phyloP scores from a whole-genome alignment of 2,797 vertebrate species.

The Cercopithecus diana region DNA sequence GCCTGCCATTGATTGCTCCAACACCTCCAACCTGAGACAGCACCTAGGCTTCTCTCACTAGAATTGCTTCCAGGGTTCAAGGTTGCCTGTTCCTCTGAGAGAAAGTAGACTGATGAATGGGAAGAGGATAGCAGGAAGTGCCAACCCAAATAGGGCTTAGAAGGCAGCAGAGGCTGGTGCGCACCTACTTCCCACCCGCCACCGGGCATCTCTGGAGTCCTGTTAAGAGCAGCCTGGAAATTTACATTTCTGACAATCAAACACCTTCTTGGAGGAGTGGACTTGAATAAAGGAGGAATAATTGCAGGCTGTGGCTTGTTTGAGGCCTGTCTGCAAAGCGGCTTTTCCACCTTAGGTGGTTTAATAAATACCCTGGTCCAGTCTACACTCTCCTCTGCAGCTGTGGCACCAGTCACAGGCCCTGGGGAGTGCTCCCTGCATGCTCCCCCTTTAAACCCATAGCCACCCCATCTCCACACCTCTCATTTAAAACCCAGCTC shows the following conservation, averaged over 20 bases:
- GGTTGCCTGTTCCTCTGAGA: background rate
- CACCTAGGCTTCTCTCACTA: fast-evolving
- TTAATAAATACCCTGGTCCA: background rate
- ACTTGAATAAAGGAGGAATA: background rate
- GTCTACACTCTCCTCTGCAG: fast-evolving
- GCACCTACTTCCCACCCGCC: background rate
- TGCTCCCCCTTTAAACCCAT: background rate
- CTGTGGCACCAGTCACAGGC: background rate
- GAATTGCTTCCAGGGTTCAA: background rate
- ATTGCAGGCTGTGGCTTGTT: background rate
- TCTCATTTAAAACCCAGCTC: background rate
- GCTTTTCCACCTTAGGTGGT: background rate
- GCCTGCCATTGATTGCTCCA: background rate
- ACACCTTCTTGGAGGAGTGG: background rate
- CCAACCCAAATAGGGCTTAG: background rate
- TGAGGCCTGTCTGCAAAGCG: background rate
- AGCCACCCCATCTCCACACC: fast-evolving
- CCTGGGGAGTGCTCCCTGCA: fast-evolving
- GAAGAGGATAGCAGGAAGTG: no score
- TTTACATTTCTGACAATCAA: background rate
- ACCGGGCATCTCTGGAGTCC: background rate
- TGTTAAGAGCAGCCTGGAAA: background rate
- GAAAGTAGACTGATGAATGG: background rate
- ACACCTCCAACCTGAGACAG: background rate
- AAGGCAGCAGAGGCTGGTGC: no score